Conservation (phyloP, 2,797 vertebrate genomes). For the Tadarida brasiliensis region DNA sequence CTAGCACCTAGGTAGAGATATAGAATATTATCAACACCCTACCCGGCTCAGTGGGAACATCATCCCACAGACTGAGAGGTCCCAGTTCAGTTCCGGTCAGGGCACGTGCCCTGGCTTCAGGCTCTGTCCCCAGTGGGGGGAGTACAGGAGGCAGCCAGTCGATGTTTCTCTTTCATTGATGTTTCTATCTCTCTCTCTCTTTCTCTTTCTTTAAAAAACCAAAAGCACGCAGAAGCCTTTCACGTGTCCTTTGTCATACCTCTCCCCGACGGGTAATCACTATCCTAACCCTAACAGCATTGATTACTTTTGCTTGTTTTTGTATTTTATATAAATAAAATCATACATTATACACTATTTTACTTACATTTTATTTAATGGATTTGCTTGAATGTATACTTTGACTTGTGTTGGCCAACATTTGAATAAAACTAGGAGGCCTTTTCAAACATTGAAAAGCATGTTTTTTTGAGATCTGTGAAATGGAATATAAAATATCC, state of each 20-base stretch:
- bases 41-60: no score
- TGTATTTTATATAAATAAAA: not conserved
- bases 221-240: not conserved
- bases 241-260: not conserved
- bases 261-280: not conserved
- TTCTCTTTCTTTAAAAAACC: no score
- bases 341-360: not conserved
- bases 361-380: not conserved
- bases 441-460: conserved; percentile 1
- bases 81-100: no score
- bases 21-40: not conserved
- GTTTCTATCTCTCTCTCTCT: no score
- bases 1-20: not conserved
- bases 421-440: not conserved
- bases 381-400: conserved; percentile 13
- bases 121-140: no score
- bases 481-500: not conserved
- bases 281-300: not conserved
- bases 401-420: not conserved
- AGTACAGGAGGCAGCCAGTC: no score
- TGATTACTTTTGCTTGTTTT: not conserved
- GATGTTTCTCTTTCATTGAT: no score
- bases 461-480: not conserved
- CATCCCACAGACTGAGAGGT: no score
- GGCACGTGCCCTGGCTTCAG: no score